phyloP scores from a whole-genome alignment of 2,797 vertebrate genomes.

The Acipenser transmontanus region DNA sequence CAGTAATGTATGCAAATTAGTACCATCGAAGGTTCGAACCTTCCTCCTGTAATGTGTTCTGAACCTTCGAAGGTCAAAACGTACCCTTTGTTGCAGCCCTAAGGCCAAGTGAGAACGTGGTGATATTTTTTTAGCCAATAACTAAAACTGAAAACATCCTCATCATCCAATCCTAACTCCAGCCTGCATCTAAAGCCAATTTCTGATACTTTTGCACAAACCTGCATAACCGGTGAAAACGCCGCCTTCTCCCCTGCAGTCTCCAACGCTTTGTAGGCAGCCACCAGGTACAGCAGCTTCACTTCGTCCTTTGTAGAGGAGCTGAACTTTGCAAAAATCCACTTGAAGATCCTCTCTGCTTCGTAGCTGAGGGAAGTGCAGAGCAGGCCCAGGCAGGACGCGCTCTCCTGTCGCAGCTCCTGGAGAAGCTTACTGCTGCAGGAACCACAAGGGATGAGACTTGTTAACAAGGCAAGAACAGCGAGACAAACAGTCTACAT shows the following conservation, averaged over 20 bases:
- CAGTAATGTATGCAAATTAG: too few relatives aligned
- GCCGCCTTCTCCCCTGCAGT: constrained; percentile 94
- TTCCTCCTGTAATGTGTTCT: too few relatives aligned
- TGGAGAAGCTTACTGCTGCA: constrained; percentile 94
- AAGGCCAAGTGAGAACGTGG: too few relatives aligned
- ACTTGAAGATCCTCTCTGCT: constrained; percentile 96
- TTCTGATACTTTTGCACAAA: constrained; percentile 34
- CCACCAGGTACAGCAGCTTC: constrained; percentile 90
- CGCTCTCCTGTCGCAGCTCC: constrained; percentile 92
- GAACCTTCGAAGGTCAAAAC: too few relatives aligned
- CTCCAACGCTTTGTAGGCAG: constrained; percentile 86
- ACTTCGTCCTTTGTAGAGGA: constrained; percentile 89
- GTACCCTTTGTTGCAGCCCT: too few relatives aligned
- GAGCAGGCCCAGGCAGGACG: constrained; percentile 87
- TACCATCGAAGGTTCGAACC: too few relatives aligned
- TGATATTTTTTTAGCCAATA: too few relatives aligned
- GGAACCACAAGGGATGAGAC: constrained; percentile 25
- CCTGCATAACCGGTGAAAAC: constrained; percentile 96
- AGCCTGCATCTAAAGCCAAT: not conserved
- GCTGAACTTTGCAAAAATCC: constrained; percentile 93
- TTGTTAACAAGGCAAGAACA: too few relatives aligned
- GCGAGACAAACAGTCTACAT: not conserved
- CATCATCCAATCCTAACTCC: too few relatives aligned
- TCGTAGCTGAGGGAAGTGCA: constrained; percentile 91
- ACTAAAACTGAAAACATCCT: too few relatives aligned